Evolutionary conservation across 2,888 invertebrate species (phyloP).

Genomic region (Heterodera filipjevi): DNA sequence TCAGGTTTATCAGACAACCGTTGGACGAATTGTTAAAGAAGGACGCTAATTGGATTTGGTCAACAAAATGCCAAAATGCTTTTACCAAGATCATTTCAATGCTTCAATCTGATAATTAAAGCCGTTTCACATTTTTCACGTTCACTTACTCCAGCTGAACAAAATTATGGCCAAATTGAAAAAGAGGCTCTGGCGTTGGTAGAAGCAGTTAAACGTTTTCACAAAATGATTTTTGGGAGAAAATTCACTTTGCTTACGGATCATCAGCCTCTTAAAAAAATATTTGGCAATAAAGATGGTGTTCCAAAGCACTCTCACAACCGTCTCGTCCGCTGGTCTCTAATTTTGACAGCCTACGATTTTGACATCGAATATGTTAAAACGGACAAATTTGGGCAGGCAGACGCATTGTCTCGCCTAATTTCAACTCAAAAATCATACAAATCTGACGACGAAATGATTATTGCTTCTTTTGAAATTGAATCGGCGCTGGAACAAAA

Average conservation of each 20-base stretch:
- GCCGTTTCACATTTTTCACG: slow-evolving; percentile 43
- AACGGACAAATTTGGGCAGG: slow-evolving; percentile 65
- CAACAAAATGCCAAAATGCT: slow-evolving; percentile 40
- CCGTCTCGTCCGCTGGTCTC: slow-evolving; percentile 59
- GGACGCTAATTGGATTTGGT: slow-evolving; percentile 39
- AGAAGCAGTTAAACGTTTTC: too few species aligned
- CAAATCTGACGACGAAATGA: slow-evolving; percentile 8
- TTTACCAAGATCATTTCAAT: slow-evolving; percentile 48
- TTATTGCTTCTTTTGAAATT: not conserved
- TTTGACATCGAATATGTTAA: slow-evolving; percentile 64
- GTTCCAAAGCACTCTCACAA: slow-evolving; percentile 44
- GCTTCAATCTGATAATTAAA: slow-evolving; percentile 49
- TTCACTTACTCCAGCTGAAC: slow-evolving; percentile 43
- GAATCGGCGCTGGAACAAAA: not conserved
- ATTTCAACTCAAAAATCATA: not conserved
- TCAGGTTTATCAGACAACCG: slow-evolving; percentile 39
- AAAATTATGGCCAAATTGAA: too few species aligned
- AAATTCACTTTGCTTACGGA: slow-evolving; percentile 56
- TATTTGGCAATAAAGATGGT: slow-evolving; percentile 40
- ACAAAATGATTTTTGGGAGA: too few species aligned
- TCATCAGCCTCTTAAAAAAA: slow-evolving; percentile 62
- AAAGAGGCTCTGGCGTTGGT: too few species aligned
- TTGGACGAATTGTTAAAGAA: slow-evolving; percentile 46
- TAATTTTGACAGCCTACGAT: slow-evolving; percentile 62
- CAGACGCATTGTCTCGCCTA: slow-evolving; percentile 61